Evolutionary conservation across 2,113 vertebrate species (phyloP).

Genomic region (Hippocampus barbouri): DNA sequence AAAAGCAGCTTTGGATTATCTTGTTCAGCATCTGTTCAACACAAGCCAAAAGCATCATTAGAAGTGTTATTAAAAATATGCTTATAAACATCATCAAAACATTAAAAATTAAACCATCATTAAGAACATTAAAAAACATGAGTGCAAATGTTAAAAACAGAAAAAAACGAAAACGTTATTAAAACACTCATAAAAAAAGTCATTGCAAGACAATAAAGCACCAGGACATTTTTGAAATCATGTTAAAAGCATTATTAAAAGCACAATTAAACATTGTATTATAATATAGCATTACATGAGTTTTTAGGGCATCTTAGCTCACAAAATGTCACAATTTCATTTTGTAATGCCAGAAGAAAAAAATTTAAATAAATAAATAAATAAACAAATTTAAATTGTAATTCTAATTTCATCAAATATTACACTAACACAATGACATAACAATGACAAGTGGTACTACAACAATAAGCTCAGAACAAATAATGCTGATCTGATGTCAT

Average conservation of each 20-base stretch:
- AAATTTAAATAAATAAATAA: too few relatives aligned
- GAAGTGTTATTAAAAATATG: not conserved
- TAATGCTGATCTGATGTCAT: too few relatives aligned
- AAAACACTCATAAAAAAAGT: not conserved
- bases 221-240: not conserved
- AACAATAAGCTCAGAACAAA: too few relatives aligned
- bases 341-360: too few relatives aligned
- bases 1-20: slow-evolving; percentile 53
- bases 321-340: too few relatives aligned
- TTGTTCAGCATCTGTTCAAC: slow-evolving; percentile 20
- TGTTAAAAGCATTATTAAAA: not conserved
- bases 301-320: too few relatives aligned
- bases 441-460: too few relatives aligned
- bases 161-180: not conserved
- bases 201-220: not conserved
- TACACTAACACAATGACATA: too few relatives aligned
- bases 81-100: not conserved
- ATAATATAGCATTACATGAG: too few relatives aligned
- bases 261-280: too few relatives aligned
- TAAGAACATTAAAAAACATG: not conserved
- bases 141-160: not conserved
- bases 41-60: slow-evolving; percentile 27
- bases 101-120: not conserved
- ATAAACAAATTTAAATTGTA: too few relatives aligned
- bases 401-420: too few relatives aligned